These are phyloP conservation scores for Xenus cinereus DNA, from an alignment of 2,113 vertebrate genomes.

Conservation along the genomic window DNA sequence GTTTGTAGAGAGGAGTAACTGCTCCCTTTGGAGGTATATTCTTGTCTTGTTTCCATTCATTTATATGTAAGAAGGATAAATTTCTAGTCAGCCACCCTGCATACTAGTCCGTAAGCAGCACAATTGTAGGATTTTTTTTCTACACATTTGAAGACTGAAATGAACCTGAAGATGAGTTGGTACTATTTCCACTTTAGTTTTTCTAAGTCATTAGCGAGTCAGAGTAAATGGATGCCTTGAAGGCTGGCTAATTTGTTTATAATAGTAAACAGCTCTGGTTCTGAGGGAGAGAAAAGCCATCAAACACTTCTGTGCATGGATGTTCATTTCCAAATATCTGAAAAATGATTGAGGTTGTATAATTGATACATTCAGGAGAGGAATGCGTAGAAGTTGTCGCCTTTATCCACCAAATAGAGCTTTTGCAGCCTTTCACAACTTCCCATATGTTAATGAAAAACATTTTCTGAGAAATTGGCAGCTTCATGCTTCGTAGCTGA, in stretches of 20 bases:
- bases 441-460: slow-evolving; percentile 77
- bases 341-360: slow-evolving; percentile 1
- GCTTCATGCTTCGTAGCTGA: slow-evolving; percentile 50
- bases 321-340: slow-evolving; percentile 52
- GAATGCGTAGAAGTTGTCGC: not conserved
- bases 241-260: not conserved
- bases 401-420: slow-evolving; percentile 62
- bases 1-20: not conserved
- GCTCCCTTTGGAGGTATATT: not conserved
- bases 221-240: not conserved
- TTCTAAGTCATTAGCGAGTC: not conserved
- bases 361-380: slow-evolving; percentile 29
- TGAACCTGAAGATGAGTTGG: not conserved
- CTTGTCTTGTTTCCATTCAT: not conserved
- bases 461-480: slow-evolving; percentile 76
- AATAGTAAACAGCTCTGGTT: not conserved
- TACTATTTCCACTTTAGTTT: not conserved
- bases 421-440: slow-evolving; percentile 71
- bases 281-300: not conserved
- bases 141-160: not conserved
- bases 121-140: not conserved
- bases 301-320: not conserved
- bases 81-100: not conserved
- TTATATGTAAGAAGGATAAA: not conserved
- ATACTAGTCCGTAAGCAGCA: not conserved